Base-by-base conservation (phyloP, 2,888 invertebrate genomes). In the Melanostoma scalare region DNA sequence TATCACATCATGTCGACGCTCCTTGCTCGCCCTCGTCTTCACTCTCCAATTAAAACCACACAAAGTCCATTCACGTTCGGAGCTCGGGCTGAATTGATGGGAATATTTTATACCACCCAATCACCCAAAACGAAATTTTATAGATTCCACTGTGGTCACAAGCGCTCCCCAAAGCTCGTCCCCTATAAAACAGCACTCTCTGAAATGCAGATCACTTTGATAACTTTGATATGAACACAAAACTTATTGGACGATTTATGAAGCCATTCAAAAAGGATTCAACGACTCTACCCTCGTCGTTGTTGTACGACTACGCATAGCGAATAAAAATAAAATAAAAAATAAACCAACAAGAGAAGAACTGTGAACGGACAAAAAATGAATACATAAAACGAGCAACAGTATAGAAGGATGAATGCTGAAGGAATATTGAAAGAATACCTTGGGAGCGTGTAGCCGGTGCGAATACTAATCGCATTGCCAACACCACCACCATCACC, bases 201-300 rank as follows among this genome's bases (percentile, higher is more conserved):
- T 65, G 46, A 79, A 75, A 84, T 75, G 65, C 71, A 84, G 79
- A 84, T 84, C 65, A 56, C 48, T 74, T 60, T 60, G 68, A 73
- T 73, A 73, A 63, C 48, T 73, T 69, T 63, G 69, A 71, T 79
- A 71, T 61, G 67, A 74, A 74, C 74, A 84, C 68, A 52, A 74
- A 74, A 71, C 71, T 84, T 71, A 84, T 84, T 84, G 69, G 55
- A 71, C 74, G 79, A 84, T 74, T 84, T 79, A 79, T 79, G 74
- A 79, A 84, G 60, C 69, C 33, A 77, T 82, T 84, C 56, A 69
- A 55, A 84, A 84, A 79, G 84, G 84, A 84, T 79, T 82, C 67
- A 74, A 38, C 44, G 36, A 10, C 52, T 10, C 31, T 3, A 20
- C 9, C n/a, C 40, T 6, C 40, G n/a, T 48, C 44, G 6, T n/a